A percentile compares a stretch with the other conserved stretches of the same genome.
phyloP scores from a whole-genome alignment of 2,113 vertebrate genomes.

The Poicephalus gulielmi region DNA sequence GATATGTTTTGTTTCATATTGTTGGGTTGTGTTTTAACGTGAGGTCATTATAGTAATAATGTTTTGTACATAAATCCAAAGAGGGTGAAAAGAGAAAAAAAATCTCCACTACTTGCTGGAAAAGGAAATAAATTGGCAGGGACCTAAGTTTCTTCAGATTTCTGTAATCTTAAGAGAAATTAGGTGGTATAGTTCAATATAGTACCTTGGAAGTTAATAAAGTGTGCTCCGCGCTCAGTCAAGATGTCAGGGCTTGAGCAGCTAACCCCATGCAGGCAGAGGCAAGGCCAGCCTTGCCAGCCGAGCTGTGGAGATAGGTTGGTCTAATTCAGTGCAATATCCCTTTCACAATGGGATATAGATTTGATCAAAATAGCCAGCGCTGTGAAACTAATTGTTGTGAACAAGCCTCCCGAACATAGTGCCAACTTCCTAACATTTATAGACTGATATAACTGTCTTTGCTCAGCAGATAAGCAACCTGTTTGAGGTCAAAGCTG shows the following conservation, averaged over 20 bases:
- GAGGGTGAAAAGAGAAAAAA: background rate
- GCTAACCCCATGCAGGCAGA: background rate
- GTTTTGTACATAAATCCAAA: background rate
- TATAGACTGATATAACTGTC: background rate
- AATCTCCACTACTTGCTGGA: background rate
- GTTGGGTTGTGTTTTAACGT: background rate
- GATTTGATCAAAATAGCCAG: background rate
- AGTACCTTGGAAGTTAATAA: background rate
- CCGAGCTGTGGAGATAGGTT: background rate
- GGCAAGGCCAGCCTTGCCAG: background rate
- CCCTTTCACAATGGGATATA: background rate
- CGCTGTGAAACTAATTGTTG: background rate
- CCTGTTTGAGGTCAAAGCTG: background rate
- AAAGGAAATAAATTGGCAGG: background rate
- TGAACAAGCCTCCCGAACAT: background rate
- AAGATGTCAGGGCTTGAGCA: background rate
- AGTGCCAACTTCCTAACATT: background rate
- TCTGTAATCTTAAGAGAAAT: background rate
- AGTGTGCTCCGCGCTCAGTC: background rate
- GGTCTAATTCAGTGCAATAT: rapidly evolving
- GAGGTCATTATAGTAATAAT: background rate
- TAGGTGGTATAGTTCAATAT: background rate
- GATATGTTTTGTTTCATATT: background rate
- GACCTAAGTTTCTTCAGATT: background rate
- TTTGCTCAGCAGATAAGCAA: background rate